Percentiles rank a stretch among this genome's conserved stretches.
These are phyloP conservation scores for Fulica atra DNA, from an alignment of 2,113 vertebrate genomes.

Conservation along the genomic window DNA sequence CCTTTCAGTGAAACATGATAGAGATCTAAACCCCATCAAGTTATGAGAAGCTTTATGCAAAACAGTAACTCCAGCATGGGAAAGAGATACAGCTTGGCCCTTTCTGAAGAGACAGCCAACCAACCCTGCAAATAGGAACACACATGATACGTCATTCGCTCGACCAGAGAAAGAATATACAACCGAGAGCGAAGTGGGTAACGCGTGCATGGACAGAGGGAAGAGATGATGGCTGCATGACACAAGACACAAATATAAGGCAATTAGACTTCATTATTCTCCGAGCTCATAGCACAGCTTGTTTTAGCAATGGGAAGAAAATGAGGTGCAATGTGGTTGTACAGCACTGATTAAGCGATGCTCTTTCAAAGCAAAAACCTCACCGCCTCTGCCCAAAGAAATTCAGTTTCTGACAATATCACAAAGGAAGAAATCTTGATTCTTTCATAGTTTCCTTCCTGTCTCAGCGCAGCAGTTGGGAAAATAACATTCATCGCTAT, in stretches of 20 bases:
- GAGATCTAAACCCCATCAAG: background rate
- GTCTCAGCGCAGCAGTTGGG: background rate
- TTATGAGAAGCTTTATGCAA: background rate
- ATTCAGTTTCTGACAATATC: background rate
- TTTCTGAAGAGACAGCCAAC: background rate
- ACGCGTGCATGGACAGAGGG: background rate
- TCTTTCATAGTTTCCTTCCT: background rate
- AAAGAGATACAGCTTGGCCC: background rate
- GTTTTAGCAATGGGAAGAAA: background rate
- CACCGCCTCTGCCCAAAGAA: background rate
- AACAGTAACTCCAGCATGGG: accelerated
- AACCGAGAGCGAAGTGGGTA: accelerated
- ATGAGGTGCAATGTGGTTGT: background rate
- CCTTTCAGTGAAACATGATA: background rate
- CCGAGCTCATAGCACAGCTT: accelerated
- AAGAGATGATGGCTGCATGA: background rate
- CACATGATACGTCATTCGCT: background rate
- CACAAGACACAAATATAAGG: background rate
- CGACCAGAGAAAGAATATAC: background rate
- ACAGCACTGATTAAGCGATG: background rate
- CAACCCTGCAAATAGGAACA: background rate
- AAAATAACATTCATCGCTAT: background rate
- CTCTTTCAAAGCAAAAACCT: background rate
- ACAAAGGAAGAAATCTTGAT: background rate
- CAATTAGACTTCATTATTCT: background rate